phyloP scores from a whole-genome alignment of 1,140 invertebrate species.

The Pectinophora gossypiella region DNA sequence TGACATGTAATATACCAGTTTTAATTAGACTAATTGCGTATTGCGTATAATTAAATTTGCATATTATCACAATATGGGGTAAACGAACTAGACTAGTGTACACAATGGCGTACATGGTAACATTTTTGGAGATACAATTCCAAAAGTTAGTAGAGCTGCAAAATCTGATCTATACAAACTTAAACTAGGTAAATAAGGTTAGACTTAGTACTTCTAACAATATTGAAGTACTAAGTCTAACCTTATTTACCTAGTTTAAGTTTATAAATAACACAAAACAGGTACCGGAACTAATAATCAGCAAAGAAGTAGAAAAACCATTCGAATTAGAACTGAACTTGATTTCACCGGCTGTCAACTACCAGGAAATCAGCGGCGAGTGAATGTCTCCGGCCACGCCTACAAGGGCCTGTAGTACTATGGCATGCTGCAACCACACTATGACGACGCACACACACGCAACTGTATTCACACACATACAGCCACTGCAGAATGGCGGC shows the following conservation, averaged over 20 bases:
- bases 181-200: no score
- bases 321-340: conserved; percentile 2
- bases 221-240: no score
- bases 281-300: background rate
- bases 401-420: conserved; percentile 35
- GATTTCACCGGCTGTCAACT: conserved; percentile 15
- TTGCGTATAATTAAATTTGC: conserved; percentile 20
- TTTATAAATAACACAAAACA: no score
- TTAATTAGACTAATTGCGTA: conserved; percentile 25
- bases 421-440: conserved; percentile 28
- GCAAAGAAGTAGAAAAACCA: background rate
- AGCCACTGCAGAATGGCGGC: conserved; percentile 26
- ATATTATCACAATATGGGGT: conserved; percentile 22
- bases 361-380: conserved; percentile 42
- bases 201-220: no score
- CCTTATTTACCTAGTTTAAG: no score
- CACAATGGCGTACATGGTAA: no score
- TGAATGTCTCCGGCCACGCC: conserved; percentile 44
- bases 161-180: no score
- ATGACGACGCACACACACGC: conserved; percentile 23
- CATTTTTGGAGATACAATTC: no score
- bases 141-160: no score
- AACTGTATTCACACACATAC: no score
- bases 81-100: conserved; percentile 19
- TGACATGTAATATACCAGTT: conserved; percentile 5